These are phyloP conservation scores for Anguilla obscura DNA, from an alignment of 2,797 vertebrate species.

Conservation along the genomic window DNA sequence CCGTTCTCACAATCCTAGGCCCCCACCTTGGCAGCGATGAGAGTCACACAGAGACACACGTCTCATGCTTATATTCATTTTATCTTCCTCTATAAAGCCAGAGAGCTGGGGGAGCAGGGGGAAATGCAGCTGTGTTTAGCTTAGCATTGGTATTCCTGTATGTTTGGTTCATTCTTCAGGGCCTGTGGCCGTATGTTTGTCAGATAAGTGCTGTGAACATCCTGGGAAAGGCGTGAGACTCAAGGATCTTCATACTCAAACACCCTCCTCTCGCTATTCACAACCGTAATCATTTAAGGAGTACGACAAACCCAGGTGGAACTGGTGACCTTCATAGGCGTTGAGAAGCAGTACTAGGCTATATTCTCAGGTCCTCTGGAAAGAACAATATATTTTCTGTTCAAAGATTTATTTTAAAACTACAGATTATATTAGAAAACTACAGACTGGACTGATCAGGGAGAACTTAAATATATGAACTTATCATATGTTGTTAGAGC, in stretches of 20 bases:
- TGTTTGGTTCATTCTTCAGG: constrained; percentile 38
- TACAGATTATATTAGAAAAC: background rate
- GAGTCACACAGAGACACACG: constrained; percentile 1
- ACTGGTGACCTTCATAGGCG: background rate
- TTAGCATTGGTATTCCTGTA: constrained; percentile 42
- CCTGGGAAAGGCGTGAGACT: constrained; percentile 22
- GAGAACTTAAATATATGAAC: background rate
- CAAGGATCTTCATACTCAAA: background rate
- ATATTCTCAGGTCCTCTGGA: background rate
- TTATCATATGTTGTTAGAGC: background rate
- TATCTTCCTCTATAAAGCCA: background rate
- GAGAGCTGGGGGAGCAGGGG: background rate
- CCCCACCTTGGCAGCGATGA: constrained; percentile 18
- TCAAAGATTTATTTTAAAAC: background rate
- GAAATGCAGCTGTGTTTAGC: constrained; percentile 62
- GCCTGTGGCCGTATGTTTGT: constrained; percentile 42
- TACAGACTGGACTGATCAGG: background rate
- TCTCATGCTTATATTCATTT: background rate
- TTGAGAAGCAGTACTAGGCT: background rate
- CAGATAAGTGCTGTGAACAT: constrained; percentile 27
- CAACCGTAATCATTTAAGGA: background rate
- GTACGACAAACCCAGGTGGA: background rate
- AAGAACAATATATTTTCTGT: background rate
- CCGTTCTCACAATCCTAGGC: background rate
- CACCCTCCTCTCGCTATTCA: background rate